Evolutionary conservation across 2,888 invertebrate genomes (phyloP).

Genomic region (Smittia aterrima): DNA sequence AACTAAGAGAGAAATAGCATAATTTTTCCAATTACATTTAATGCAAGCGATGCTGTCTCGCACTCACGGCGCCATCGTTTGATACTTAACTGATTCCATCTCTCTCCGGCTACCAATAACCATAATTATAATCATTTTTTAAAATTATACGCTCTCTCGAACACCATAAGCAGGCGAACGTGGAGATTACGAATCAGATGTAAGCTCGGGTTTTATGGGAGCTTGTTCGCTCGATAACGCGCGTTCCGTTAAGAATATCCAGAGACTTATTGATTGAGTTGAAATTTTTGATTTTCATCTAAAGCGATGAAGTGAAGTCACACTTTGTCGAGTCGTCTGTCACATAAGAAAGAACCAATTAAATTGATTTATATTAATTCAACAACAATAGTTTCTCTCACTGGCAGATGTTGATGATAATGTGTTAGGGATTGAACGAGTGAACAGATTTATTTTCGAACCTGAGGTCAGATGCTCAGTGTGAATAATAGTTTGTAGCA

Average conservation of each 20-base stretch:
- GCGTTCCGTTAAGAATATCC: too few relatives aligned
- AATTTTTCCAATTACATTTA: conserved; percentile 34
- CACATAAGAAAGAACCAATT: conserved; percentile 26
- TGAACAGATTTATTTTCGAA: too few relatives aligned
- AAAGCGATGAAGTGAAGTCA: too few relatives aligned
- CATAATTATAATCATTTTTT: conserved; percentile 19
- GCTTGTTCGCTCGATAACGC: too few relatives aligned
- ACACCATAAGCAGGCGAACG: too few relatives aligned
- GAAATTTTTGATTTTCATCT: too few relatives aligned
- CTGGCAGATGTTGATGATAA: conserved; percentile 17
- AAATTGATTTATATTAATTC: conserved; percentile 38
- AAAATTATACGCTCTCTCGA: neutral
- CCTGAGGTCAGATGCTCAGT: too few relatives aligned
- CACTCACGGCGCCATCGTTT: conserved; percentile 15
- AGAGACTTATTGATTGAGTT: too few relatives aligned
- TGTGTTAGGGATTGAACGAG: neutral
- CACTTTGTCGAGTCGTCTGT: conserved; percentile 16
- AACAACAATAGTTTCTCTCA: conserved; percentile 6
- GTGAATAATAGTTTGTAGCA: too few relatives aligned
- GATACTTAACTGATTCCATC: neutral
- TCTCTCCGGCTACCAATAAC: neutral
- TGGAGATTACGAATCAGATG: too few relatives aligned
- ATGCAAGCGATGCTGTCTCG: conserved; percentile 23
- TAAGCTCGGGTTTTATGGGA: too few relatives aligned
- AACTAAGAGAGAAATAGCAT: conserved; percentile 18